phyloP scores from a whole-genome alignment of 2,797 vertebrate species.

The Gymnocypris eckloni region DNA sequence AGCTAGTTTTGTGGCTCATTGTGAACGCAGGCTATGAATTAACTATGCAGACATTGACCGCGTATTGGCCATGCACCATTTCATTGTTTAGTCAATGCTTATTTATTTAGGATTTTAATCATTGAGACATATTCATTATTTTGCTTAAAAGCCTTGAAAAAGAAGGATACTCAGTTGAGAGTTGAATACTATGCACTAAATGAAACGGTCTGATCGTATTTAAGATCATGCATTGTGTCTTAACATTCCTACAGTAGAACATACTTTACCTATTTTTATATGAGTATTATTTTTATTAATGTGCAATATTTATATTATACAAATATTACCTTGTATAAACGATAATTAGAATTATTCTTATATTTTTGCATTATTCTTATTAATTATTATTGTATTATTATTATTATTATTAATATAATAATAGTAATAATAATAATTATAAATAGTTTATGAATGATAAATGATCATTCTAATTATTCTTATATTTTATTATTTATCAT shows the following conservation, averaged over 20 bases:
- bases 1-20: slow-evolving; percentile 39
- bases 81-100: slow-evolving; percentile 18
- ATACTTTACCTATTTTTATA: neutral
- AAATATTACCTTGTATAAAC: too few relatives aligned
- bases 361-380: too few relatives aligned
- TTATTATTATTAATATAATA: too few relatives aligned
- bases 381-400: too few relatives aligned
- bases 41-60: slow-evolving; percentile 17
- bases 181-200: neutral
- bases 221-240: neutral
- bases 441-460: neutral
- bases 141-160: neutral
- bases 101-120: slow-evolving; percentile 5
- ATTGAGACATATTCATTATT: neutral
- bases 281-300: too few relatives aligned
- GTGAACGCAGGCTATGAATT: slow-evolving; percentile 28
- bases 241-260: neutral
- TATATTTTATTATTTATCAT: neutral
- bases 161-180: neutral
- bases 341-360: too few relatives aligned
- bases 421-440: too few relatives aligned
- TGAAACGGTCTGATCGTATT: neutral
- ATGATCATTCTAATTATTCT: neutral
- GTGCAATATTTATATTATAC: too few relatives aligned
- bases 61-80: slow-evolving; percentile 4